Percentiles rank a stretch among this genome's conserved stretches.
Evolutionary conservation across 2,113 vertebrate species (phyloP).

Genomic region (Seriola rivoliana): DNA sequence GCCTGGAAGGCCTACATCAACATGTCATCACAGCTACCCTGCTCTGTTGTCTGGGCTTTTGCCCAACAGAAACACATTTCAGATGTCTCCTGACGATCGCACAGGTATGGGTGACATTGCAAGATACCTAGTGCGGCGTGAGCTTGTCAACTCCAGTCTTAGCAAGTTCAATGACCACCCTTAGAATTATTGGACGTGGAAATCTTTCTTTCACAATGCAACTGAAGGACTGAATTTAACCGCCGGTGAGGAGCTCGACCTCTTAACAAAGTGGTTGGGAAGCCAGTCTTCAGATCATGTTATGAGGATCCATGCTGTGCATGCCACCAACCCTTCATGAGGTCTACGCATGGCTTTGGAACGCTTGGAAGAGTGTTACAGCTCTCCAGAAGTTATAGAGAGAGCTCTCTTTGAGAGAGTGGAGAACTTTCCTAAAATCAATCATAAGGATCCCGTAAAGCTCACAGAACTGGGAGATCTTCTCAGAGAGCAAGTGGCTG

Average conservation of each 20-base stretch:
- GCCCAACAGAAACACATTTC: no score
- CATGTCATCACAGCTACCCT: no score
- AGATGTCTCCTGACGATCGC: background rate
- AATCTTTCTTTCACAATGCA: background rate
- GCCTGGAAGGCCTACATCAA: no score
- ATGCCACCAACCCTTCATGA: background rate
- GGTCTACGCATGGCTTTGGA: background rate
- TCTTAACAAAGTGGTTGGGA: slow-evolving; percentile 3
- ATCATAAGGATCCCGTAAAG: background rate
- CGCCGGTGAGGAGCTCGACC: background rate
- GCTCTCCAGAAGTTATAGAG: background rate
- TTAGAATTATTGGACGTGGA: background rate
- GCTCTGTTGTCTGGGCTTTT: no score
- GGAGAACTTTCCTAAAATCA: background rate
- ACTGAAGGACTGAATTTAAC: background rate
- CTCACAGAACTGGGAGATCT: background rate
- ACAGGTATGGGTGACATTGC: background rate
- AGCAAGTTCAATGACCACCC: background rate
- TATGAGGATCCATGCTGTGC: background rate
- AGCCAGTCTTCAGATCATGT: background rate
- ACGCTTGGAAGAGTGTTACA: background rate
- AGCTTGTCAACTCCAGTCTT: background rate
- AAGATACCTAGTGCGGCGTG: background rate
- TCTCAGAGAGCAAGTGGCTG: background rate
- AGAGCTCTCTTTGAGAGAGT: background rate